Conservation (phyloP, 1,140 invertebrate genomes). For the Brachionus rotundiformis region DNA sequence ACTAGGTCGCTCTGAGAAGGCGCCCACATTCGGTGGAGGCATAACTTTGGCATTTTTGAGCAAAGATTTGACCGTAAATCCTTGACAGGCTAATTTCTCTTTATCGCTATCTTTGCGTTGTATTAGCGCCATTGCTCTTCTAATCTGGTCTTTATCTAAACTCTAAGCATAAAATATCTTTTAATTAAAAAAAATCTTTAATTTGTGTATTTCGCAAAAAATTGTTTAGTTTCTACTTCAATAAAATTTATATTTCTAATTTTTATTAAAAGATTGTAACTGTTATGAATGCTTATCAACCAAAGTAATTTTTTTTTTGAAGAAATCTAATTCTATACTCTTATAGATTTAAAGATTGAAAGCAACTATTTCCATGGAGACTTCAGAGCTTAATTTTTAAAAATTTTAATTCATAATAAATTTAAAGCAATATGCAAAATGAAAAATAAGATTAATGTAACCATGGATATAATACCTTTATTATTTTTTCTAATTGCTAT, state of each 20-base stretch:
- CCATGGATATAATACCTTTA: background rate
- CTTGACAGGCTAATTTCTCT: constrained; percentile 51
- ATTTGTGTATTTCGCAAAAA: constrained; percentile 37
- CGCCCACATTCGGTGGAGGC: constrained; percentile 59
- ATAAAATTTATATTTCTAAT: constrained; percentile 7
- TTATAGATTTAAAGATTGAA: constrained; percentile 8
- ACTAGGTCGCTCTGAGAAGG: constrained; percentile 57
- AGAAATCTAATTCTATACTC: constrained; percentile 27
- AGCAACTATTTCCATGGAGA: constrained; percentile 44
- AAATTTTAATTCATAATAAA: background rate
- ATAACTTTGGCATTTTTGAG: constrained; percentile 50
- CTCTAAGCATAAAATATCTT: background rate
- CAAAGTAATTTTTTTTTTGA: constrained; percentile 42
- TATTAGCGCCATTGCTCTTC: constrained; percentile 43
- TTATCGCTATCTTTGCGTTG: constrained; percentile 45
- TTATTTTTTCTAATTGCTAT: constrained; percentile 27
- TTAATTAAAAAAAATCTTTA: background rate
- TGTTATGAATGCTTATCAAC: constrained; percentile 51
- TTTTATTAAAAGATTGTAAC: constrained; percentile 49
- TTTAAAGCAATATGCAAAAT: background rate
- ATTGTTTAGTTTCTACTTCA: constrained; percentile 22
- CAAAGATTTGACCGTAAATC: constrained; percentile 51
- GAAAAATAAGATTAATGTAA: background rate
- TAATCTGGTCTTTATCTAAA: background rate
- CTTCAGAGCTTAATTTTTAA: background rate